phyloP scores from a whole-genome alignment of 2,113 vertebrate genomes.

The Clarias batrachus region DNA sequence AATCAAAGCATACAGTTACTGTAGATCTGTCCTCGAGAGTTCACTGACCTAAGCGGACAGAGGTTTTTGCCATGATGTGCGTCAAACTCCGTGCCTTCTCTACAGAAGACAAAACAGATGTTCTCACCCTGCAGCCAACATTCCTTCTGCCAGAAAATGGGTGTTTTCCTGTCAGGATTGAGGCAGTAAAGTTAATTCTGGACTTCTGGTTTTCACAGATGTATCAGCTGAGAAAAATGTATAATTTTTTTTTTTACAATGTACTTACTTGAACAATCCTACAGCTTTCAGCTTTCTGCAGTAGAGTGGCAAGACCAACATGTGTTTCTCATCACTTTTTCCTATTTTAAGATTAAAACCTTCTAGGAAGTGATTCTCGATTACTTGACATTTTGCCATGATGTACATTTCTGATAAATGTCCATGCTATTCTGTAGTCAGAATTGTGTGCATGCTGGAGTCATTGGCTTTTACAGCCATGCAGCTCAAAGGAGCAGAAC shows the following conservation, averaged over 20 bases:
- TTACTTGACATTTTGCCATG: not conserved
- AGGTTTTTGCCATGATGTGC: conserved; percentile 57
- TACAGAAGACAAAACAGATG: conserved; percentile 74
- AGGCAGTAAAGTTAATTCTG: conserved; percentile 53
- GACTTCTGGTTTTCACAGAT: conserved; percentile 38
- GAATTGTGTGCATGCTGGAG: not conserved
- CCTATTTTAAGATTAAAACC: not conserved
- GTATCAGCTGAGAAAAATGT: conserved; percentile 22
- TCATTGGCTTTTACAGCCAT: conserved; percentile 24
- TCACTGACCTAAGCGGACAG: conserved; percentile 59
- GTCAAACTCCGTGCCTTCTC: conserved; percentile 62
- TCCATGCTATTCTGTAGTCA: not conserved
- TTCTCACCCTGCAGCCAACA: conserved; percentile 68
- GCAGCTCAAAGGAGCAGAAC: conserved; percentile 30
- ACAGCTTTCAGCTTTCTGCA: conserved; percentile 2
- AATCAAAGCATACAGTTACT: conserved; percentile 53
- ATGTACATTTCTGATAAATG: not conserved
- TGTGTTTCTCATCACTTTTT: conserved; percentile 24
- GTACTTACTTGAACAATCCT: conserved; percentile 35
- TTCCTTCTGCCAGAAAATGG: conserved; percentile 51
- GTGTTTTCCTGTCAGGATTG: conserved; percentile 54
- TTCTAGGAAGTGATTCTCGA: not conserved
- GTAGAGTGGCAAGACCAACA: not conserved
- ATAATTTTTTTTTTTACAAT: conserved; percentile 28
- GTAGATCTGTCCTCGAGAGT: conserved; percentile 48